Evolutionary conservation across 30 jellyfish, hydroid and myxozoan genomes (phyloP), one percentile per base, ranked within the genome.

Genomic region (Aurelia sp.): DNA sequence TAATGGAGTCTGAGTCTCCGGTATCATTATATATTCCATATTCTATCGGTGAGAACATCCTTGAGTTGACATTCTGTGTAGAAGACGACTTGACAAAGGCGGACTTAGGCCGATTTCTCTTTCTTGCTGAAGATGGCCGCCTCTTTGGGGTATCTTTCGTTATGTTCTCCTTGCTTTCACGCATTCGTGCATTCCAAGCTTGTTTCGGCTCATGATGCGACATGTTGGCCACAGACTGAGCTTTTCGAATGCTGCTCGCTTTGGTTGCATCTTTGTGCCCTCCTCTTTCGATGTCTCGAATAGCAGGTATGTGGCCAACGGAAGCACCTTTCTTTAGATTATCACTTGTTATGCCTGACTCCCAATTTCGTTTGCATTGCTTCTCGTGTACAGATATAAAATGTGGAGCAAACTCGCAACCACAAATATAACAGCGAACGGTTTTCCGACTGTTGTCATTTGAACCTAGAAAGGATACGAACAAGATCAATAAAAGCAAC

Each of bases 381-480:
- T 76, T 44, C 69, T 90, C 97, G 88, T 90, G 97, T 16, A 81
- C 72, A 38, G 65, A 62, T 16, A 90, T 81, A 16, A 55, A 81
- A 50, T 82, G 93, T 17, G 84, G 78, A 3, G 88, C 81, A 67
- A 90, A 82, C 2, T 81, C 92, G 58, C 66, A 63, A 1, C 97
- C 97, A 67, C 97, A 90, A 16, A 90, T 81, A 73, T 90, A 90
- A 58, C 97, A 90, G 52, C 97, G 93, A 40, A 69, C 84, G 5
- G 74, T 44, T 60, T 76, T 73, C 15, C 81, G 80, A 22, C 40
- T 44, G 38, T 41, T 55, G 22, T 76, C 92, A 50, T 59, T 68
- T 2, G 96, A 88, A 13, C 96, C 96, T 78, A 86, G 27, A 38
- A 64, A 8, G 13, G 22, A 44, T 3, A 55, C 30, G 69, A 73